These are phyloP conservation scores for Notocelia uddmanniana DNA, from an alignment of 2,888 invertebrate genomes.

Conservation along the genomic window DNA sequence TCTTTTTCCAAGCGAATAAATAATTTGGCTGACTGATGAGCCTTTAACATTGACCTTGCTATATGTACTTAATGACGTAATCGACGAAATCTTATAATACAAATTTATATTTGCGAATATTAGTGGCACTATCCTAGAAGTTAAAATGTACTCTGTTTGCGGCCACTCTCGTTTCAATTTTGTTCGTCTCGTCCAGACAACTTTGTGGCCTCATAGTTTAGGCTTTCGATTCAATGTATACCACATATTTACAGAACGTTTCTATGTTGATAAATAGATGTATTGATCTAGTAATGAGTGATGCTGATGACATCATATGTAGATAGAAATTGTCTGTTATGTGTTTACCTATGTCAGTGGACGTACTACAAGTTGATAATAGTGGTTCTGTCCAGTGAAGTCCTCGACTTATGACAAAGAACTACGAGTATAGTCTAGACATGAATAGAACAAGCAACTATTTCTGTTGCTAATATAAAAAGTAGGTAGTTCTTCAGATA, in stretches of 20 bases:
- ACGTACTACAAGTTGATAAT: background rate
- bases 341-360: background rate
- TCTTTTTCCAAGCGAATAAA: constrained; percentile 11
- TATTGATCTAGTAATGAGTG: constrained; percentile 26
- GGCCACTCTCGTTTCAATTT: background rate
- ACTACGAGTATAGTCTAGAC: background rate
- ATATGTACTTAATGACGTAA: constrained; percentile 39
- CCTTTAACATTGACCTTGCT: constrained; percentile 42
- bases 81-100: constrained; percentile 26
- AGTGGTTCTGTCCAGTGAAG: background rate
- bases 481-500: background rate
- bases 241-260: background rate
- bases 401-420: background rate
- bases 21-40: constrained; percentile 31
- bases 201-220: constrained; percentile 7
- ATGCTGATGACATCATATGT: constrained; percentile 30
- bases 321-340: background rate
- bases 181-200: background rate
- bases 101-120: constrained; percentile 17
- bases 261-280: constrained; percentile 14
- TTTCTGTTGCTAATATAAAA: background rate
- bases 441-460: background rate
- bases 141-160: background rate
- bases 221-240: constrained; percentile 2
- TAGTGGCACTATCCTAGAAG: background rate